Base-by-base conservation (phyloP, 2,113 vertebrate species). In the Puma concolor region DNA sequence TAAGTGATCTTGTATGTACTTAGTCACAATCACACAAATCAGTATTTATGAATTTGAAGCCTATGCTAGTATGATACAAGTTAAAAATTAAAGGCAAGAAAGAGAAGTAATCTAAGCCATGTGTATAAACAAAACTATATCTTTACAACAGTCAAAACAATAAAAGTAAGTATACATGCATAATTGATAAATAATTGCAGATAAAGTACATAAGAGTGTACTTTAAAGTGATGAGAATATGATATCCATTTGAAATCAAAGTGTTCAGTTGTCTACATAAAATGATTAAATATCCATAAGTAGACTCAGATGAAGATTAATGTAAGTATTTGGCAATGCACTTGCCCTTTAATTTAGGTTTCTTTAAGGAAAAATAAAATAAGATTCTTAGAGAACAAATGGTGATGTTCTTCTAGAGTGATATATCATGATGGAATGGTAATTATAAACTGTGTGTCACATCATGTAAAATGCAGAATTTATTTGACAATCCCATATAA, bases 401-500 rank as follows among this genome's bases (percentile, higher is more conserved):
- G 52, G 2, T 74, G 41, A 90, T 36, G 11, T 44, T 85, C 16
- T 97, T 97, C 84, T 83, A 71, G 71, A 96, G 91, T 52, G 79
- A 86, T 52, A n/a, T 19, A 44, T 38, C 17, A 92, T 54, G 38
- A 92, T n/a, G 52, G 36, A 96, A 74, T 81, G 52, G 36, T 87
- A 84, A 80, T 88, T 57, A 80, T n/a, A 95, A 54, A 64, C 9
- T 96, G 25, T 21, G 72, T 95, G 38, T 3, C 19, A 74, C 63
- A 90, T 91, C 27, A 79, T 92, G 57, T 63, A 64, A 5, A 8
- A 93, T 77, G 11, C 31, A 96, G 16, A 64, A 96, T 98, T 89
- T 95, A 88, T 82, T 50, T 91, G 87, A 69, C 57, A 96, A 63
- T 36, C 41, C 27, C 27, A 60, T 60, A 88, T 64, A 64, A 90